Evolutionary conservation across 2,113 vertebrate species (phyloP), one percentile per base, ranked within the genome.

Genomic region (Rhinolophus sinicus): DNA sequence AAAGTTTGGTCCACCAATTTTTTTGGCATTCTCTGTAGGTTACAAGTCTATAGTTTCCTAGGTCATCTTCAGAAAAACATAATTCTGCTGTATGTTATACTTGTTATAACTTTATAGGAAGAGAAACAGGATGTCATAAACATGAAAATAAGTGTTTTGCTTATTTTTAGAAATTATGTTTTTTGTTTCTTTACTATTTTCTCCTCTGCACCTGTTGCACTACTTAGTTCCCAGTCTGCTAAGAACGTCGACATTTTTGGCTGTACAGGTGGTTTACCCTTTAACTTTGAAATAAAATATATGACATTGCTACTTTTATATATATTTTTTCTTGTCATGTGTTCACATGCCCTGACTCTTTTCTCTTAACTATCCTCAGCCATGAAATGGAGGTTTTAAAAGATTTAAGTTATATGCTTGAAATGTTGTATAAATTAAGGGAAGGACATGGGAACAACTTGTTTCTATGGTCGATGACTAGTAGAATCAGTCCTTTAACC

Each of bases 91-190:
- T 65, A 38, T 65, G 24, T 76, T 72, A 94, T 40, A 52, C 33
- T 90, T 86, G 19, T 80, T 94, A 40, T 44, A 95, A 52, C 22
- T 96, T 67, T 69, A 94, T 76, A 77, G 0, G 14, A 76, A 86
- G 30, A 89, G 12, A 94, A 95, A 77, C 64, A 90, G 40, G 18
- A 91, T 93, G 44, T 93, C 18, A 77, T 81, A 93, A 96, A 94
- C 35, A 85, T 87, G n/a, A 93, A 93, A 84, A 88, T 88, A 84
- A 67, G 33, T 73, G 4, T 52, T 89, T 64, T 58, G 10, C 13
- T 88, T 96, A 93, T 86, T 96, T 97, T 96, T 90, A 76, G 65
- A 94, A 90, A 81, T 75, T 18, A 2, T 15, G 0, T 3, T 54
- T 38, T 38, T 60, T 83, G 67, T 77, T 72, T 77, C 28, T 60